These are phyloP conservation scores for Nemotelus nigrinus DNA, from an alignment of 2,888 invertebrate genomes.

Conservation along the genomic window DNA sequence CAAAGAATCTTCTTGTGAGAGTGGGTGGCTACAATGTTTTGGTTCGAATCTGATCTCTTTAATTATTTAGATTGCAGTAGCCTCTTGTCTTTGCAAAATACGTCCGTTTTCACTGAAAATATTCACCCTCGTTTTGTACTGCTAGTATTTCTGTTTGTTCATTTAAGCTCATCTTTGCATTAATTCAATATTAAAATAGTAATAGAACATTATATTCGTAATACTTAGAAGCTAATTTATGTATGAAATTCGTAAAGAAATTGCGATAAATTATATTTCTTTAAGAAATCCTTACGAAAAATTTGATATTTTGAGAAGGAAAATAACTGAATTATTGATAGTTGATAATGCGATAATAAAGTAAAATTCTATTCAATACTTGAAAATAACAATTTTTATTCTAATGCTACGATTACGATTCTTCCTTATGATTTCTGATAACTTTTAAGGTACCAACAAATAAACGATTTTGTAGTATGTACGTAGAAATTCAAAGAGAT, in stretches of 20 bases:
- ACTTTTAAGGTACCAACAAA: conserved; percentile 8
- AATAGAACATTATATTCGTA: no score
- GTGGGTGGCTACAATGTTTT: conserved; percentile 3
- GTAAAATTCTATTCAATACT: not conserved
- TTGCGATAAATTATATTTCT: not conserved
- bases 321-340: conserved; percentile 1
- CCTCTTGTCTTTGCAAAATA: conserved; percentile 3
- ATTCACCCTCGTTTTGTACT: conserved; percentile 5
- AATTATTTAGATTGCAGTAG: conserved; percentile 16
- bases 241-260: no score
- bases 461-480: not conserved
- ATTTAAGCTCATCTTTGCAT: conserved; percentile 27
- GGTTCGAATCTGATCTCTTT: conserved; percentile 36
- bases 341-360: not conserved
- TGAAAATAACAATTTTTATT: not conserved
- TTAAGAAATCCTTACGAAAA: conserved; percentile 10
- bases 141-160: conserved; percentile 8
- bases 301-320: not conserved
- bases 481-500: conserved; percentile 11
- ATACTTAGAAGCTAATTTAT: no score
- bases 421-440: conserved; percentile 22
- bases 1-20: not conserved
- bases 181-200: conserved; percentile 1
- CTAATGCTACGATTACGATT: not conserved
- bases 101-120: not conserved